A percentile compares a stretch with the other conserved stretches of the same genome.
phyloP scores from a whole-genome alignment of 2,113 vertebrate species.

The Chiloscyllium plagiosum region DNA sequence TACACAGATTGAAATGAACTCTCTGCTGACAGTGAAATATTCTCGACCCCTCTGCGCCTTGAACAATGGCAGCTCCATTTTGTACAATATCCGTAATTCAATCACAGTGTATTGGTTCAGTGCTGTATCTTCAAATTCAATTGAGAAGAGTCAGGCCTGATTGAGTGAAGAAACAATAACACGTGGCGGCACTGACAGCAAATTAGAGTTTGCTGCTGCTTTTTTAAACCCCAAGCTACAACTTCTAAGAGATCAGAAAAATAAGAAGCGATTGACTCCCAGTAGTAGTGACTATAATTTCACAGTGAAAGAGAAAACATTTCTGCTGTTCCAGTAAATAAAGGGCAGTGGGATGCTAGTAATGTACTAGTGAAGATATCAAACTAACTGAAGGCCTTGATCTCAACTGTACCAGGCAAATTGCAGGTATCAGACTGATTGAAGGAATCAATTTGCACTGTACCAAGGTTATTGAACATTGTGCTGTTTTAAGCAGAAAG shows the following conservation, averaged over 20 bases:
- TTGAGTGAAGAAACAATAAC: background rate
- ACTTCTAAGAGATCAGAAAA: background rate
- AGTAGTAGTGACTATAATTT: background rate
- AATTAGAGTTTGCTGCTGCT: background rate
- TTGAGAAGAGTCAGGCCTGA: background rate
- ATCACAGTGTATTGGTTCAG: background rate
- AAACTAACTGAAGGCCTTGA: background rate
- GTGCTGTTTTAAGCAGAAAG: background rate
- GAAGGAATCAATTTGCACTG: slow-evolving; percentile 12
- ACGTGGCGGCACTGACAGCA: background rate
- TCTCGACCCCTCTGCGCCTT: background rate
- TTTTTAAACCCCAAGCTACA: background rate
- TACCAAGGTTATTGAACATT: background rate
- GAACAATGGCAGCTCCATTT: slow-evolving; percentile 8
- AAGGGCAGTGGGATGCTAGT: background rate
- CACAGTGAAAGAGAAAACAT: background rate
- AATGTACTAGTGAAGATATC: background rate
- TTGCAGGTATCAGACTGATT: background rate
- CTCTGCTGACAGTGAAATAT: background rate
- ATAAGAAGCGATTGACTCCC: background rate
- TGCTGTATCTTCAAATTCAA: background rate
- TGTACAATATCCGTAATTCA: background rate
- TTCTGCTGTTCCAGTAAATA: background rate
- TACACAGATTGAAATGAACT: slow-evolving; percentile 17
- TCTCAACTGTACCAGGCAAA: background rate